phyloP scores from a whole-genome alignment of 2,888 invertebrate species.

The Thalpophila matura region DNA sequence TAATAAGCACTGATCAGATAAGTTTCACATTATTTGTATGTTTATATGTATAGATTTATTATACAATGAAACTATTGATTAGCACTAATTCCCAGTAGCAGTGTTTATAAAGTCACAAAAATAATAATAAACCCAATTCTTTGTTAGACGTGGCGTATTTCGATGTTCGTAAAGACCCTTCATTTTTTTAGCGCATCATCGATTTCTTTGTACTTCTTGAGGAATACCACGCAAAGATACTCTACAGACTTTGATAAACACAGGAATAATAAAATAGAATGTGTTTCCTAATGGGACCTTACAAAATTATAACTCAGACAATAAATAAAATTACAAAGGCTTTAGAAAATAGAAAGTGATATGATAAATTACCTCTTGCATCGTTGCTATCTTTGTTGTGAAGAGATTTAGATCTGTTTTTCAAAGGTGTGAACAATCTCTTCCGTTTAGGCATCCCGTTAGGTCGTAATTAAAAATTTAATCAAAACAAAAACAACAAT shows the following conservation, averaged over 20 bases:
- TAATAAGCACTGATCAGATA: background rate
- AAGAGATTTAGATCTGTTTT: conserved; percentile 70
- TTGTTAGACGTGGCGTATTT: conserved; percentile 40
- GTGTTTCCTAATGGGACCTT: background rate
- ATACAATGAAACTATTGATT: conserved; percentile 38
- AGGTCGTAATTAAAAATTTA: conserved; percentile 38
- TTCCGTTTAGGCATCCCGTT: conserved; percentile 81
- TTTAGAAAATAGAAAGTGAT: conserved; percentile 41
- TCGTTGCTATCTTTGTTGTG: conserved; percentile 56
- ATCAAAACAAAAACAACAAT: conserved; percentile 57
- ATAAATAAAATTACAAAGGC: conserved; percentile 1
- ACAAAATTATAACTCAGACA: background rate
- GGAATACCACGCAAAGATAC: background rate
- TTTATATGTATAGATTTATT: conserved; percentile 17
- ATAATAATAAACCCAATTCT: background rate
- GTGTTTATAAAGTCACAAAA: conserved; percentile 1
- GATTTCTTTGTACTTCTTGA: conserved; percentile 10
- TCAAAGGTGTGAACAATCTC: conserved; percentile 80
- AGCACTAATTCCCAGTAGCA: background rate
- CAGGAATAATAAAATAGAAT: background rate
- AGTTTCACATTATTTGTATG: background rate
- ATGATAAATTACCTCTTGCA: conserved; percentile 47
- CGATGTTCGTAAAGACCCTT: background rate
- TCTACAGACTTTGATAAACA: background rate
- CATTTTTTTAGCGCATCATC: conserved; percentile 16